phyloP scores from a whole-genome alignment of 2,888 invertebrate species.

The Cosmia pyralina region DNA sequence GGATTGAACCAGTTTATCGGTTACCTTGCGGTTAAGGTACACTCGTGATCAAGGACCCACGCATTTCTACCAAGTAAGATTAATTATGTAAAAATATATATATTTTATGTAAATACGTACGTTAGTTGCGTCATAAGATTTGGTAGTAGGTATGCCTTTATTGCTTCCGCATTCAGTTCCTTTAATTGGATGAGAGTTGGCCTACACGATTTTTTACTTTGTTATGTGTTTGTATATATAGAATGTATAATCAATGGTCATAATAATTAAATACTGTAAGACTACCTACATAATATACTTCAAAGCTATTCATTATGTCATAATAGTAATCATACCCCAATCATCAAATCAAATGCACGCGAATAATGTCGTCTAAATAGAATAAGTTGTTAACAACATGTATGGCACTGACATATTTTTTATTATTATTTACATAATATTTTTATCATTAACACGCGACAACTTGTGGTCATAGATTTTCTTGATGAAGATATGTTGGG shows the following conservation, averaged over 20 bases:
- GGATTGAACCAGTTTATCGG: slow-evolving; percentile 19
- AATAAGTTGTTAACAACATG: slow-evolving; percentile 16
- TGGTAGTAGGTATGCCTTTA: neutral
- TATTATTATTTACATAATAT: slow-evolving; percentile 20
- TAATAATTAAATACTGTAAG: no score
- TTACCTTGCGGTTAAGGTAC: slow-evolving; percentile 23
- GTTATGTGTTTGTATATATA: neutral
- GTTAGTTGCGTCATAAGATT: slow-evolving; percentile 20
- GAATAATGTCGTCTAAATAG: slow-evolving; percentile 35
- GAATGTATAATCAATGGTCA: neutral
- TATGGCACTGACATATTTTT: slow-evolving; percentile 38
- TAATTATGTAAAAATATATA: slow-evolving; percentile 25
- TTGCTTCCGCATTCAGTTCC: slow-evolving; percentile 23
- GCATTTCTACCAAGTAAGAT: slow-evolving; percentile 11
- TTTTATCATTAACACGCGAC: slow-evolving; percentile 10
- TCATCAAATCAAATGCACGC: slow-evolving; percentile 24
- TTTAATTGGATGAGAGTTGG: neutral
- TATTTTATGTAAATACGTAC: slow-evolving; percentile 33
- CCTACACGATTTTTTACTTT: no score
- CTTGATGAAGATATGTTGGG: slow-evolving; percentile 28
- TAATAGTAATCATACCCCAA: neutral
- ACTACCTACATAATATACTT: neutral
- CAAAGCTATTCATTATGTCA: neutral
- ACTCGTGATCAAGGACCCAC: slow-evolving; percentile 45
- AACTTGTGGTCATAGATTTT: neutral